Percentiles rank a stretch among this genome's conserved stretches.
Conservation (phyloP, 2,888 invertebrate species). For the Petrophora chlorosata region DNA sequence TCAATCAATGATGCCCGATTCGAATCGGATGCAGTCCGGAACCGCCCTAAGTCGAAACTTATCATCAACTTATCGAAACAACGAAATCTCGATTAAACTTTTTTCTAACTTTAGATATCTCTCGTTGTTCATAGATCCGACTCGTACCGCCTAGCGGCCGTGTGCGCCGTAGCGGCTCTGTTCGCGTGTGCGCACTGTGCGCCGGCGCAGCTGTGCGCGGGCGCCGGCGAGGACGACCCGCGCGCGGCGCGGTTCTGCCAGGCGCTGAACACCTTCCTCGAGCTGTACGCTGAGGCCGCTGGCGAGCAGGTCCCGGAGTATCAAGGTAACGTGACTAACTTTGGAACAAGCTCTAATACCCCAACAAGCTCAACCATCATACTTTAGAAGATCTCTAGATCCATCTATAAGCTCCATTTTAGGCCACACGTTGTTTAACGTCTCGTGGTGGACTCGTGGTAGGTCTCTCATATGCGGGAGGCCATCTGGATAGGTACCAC, state of each 20-base stretch:
- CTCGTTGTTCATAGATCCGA: conserved; percentile 50
- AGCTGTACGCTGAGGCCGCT: conserved; percentile 85
- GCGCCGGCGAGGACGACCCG: conserved; percentile 85
- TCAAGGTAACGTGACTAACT: conserved; percentile 56
- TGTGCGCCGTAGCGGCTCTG: conserved; percentile 52
- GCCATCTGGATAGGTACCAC: no score
- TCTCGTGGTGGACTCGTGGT: no score
- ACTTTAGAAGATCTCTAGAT: no score
- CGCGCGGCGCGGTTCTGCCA: conserved; percentile 86
- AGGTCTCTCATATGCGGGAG: no score
- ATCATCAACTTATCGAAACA: no score
- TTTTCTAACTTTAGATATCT: not conserved
- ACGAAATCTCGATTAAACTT: no score
- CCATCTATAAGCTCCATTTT: no score
- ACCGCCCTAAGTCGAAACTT: no score
- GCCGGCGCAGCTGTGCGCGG: conserved; percentile 83
- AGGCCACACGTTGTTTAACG: no score
- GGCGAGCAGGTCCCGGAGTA: conserved; percentile 82
- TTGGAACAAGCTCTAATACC: not conserved
- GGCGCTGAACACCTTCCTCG: conserved; percentile 86
- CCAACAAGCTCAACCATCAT: no score
- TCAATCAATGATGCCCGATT: no score
- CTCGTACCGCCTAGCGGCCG: conserved; percentile 57
- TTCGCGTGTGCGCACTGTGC: conserved; percentile 61
- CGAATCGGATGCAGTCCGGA: no score